Conservation (phyloP, 2,797 vertebrate genomes). For the Darevskia mixta region DNA sequence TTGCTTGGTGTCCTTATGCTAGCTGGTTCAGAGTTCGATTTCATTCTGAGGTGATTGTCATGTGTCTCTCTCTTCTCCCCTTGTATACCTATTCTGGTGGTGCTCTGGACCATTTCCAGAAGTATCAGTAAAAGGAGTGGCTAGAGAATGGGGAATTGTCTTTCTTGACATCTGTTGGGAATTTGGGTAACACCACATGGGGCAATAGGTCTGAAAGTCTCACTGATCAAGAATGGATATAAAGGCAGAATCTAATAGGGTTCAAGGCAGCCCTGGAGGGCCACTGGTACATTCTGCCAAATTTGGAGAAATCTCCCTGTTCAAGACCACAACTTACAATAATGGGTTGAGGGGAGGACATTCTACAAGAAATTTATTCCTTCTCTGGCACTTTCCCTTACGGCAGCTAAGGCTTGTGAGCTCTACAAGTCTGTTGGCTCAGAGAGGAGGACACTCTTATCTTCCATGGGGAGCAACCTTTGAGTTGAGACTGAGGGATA, state of each 20-base stretch:
- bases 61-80: background rate
- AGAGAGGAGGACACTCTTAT: background rate
- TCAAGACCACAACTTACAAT: background rate
- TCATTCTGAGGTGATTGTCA: constrained; percentile 92
- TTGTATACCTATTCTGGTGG: background rate
- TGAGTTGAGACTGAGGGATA: background rate
- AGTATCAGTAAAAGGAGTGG: background rate
- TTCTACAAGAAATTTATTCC: background rate
- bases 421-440: background rate
- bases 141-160: background rate
- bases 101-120: background rate
- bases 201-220: background rate
- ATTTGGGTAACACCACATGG: background rate
- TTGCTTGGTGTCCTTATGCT: constrained; percentile 96
- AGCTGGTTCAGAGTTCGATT: constrained; percentile 96
- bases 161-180: background rate
- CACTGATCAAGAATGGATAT: background rate
- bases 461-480: background rate
- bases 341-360: background rate
- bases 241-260: background rate
- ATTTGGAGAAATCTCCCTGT: background rate
- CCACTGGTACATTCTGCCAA: background rate
- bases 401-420: background rate
- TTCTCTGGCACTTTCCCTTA: background rate
- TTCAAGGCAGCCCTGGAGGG: background rate